Base-by-base conservation (phyloP, 2,888 invertebrate species). In the Julus scandinavius region DNA sequence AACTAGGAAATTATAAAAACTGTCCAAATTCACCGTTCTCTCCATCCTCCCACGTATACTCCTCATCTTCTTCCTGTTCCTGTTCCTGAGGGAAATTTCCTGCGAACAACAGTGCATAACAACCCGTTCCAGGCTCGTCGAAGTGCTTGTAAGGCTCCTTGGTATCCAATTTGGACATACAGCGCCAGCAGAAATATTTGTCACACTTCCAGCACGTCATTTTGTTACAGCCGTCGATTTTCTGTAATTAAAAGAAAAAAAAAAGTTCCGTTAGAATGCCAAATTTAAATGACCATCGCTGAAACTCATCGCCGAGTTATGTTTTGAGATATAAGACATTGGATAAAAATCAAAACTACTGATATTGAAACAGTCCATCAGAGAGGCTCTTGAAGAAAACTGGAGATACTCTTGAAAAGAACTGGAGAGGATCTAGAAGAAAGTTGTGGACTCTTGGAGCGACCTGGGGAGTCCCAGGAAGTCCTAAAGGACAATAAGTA, bases 191-290 rank as follows among this genome's bases (percentile, higher is more conserved):
- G 92, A 95, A 95, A 90, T 92, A 93, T 0, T 93, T 92, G 38
- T 93, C 92, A 91, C 95, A 95, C 89, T 94, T 94, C 91, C 93
- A 93, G 91, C 95, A 95, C 0, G 93, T 93, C 94, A 95, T 95
- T 93, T 95, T 95, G 92, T 95, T 95, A 91, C 95, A 95, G 17
- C 95, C 95, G 90, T 94, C 94, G 11, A 93, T 93, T 93, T 95
- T 95, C 94, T 95, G 91, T 41, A 38, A 63, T 84, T 86, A 88
- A 88, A 63, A 87, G 38, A 9, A 63, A 85, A 88, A 85, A 88
- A 54, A 29, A 29, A 0, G 29, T 29, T 29, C 29, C 54, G 11
- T 54, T 11, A 5, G 17, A 54, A 15, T 54, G 54, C 29, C 29
- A 29, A 29, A 29, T 29, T 29, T 29, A 29, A 29, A 1, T 29